Evolutionary conservation across 2,888 invertebrate genomes (phyloP).

Genomic region (Liposcelis brunnea): DNA sequence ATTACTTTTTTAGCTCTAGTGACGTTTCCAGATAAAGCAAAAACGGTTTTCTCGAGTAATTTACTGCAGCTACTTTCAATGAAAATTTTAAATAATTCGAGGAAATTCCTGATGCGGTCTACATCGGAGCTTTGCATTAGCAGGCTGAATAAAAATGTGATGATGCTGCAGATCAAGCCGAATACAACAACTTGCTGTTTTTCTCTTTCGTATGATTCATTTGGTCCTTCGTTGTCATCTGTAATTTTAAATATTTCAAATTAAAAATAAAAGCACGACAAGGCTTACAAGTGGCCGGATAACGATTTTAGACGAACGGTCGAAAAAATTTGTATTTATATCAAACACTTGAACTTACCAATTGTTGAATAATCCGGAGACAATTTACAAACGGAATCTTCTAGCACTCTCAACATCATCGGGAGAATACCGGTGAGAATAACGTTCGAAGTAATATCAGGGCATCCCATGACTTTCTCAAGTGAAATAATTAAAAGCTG

Average conservation of each 20-base stretch:
- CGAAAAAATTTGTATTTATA: too few relatives aligned
- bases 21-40: constrained; percentile 32
- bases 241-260: too few relatives aligned
- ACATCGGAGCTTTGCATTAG: constrained; percentile 35
- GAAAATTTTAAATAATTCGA: constrained; percentile 39
- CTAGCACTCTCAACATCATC: constrained; percentile 38
- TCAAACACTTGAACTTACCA: too few relatives aligned
- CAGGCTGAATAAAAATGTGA: constrained; percentile 40
- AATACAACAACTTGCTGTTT: constrained; percentile 37
- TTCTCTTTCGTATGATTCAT: too few relatives aligned
- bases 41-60: constrained; percentile 35
- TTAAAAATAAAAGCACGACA: neutral
- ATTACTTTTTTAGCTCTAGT: constrained; percentile 34
- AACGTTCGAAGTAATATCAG: constrained; percentile 29
- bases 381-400: constrained; percentile 30
- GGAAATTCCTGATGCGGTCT: constrained; percentile 36
- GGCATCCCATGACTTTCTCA: constrained; percentile 30
- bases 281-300: too few relatives aligned
- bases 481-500: constrained; percentile 38
- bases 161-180: constrained; percentile 37
- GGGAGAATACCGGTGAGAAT: constrained; percentile 43
- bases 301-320: too few relatives aligned
- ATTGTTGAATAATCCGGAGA: neutral
- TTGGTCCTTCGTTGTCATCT: constrained; percentile 29
- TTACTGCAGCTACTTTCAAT: constrained; percentile 39